Conservation (phyloP, 2,888 invertebrate genomes). For the Dermolepida albohirtum region DNA sequence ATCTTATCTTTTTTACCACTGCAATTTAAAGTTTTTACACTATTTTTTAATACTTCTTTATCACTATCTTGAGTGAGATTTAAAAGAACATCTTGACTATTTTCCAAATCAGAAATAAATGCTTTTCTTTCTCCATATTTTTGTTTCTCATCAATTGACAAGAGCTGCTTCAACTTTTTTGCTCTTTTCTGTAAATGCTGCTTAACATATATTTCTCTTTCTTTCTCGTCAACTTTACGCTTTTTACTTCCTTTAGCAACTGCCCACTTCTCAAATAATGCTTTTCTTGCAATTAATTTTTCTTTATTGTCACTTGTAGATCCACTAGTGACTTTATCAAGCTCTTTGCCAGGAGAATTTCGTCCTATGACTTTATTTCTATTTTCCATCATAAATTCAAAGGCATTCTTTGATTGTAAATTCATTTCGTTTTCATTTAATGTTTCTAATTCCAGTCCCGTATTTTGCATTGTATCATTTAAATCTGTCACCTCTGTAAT, state of each 20-base stretch:
- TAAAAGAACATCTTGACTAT: slow-evolving; percentile 20
- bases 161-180: slow-evolving; percentile 69
- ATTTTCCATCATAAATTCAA: slow-evolving; percentile 76
- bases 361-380: slow-evolving; percentile 73
- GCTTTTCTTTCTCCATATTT: slow-evolving; percentile 37
- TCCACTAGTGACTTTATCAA: slow-evolving; percentile 53
- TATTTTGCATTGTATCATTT: neutral
- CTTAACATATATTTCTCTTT: slow-evolving; percentile 70
- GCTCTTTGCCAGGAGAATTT: slow-evolving; percentile 73
- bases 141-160: slow-evolving; percentile 27
- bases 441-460: neutral
- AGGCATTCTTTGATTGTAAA: slow-evolving; percentile 66
- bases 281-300: slow-evolving; percentile 64
- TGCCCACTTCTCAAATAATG: slow-evolving; percentile 72
- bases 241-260: slow-evolving; percentile 73
- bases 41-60: slow-evolving; percentile 58
- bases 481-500: neutral
- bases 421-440: slow-evolving; percentile 20
- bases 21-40: slow-evolving; percentile 57
- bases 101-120: slow-evolving; percentile 38
- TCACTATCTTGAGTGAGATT: neutral
- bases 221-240: slow-evolving; percentile 69
- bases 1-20: neutral
- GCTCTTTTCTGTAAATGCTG: slow-evolving; percentile 72
- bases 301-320: slow-evolving; percentile 55